Evolutionary conservation across 2,888 invertebrate genomes (phyloP).

Genomic region (Proisotoma minuta): DNA sequence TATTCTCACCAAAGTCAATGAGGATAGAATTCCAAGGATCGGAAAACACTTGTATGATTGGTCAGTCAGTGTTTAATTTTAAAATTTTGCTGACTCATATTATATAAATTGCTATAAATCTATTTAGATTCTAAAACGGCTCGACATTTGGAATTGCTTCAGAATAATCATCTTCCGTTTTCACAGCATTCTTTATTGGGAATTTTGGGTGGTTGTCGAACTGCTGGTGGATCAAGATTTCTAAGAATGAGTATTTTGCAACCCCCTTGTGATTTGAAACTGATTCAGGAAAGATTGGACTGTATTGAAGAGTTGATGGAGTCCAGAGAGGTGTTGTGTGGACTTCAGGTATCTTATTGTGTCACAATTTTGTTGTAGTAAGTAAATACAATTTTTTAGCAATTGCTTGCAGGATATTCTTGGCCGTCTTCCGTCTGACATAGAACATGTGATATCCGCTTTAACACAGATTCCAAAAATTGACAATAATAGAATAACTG

Average conservation of each 20-base stretch:
- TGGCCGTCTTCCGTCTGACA: constrained; percentile 62
- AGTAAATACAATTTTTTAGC: background rate
- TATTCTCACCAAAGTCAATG: constrained; percentile 70
- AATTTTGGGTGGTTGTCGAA: constrained; percentile 65
- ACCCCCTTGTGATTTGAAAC: constrained; percentile 65
- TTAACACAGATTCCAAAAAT: constrained; percentile 56
- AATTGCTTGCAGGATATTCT: constrained; percentile 57
- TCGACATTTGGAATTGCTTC: constrained; percentile 63
- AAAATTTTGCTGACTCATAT: background rate
- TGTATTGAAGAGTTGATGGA: constrained; percentile 71
- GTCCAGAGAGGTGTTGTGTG: constrained; percentile 61
- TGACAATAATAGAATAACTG: constrained; percentile 58
- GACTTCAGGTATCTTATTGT: constrained; percentile 57
- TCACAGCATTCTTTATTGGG: constrained; percentile 59
- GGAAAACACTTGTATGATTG: constrained; percentile 75
- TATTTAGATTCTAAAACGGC: constrained; percentile 73
- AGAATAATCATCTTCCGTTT: constrained; percentile 48
- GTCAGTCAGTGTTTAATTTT: constrained; percentile 54
- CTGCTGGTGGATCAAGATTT: constrained; percentile 68
- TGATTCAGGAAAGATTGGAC: constrained; percentile 66
- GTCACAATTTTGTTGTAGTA: background rate
- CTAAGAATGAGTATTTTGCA: constrained; percentile 75
- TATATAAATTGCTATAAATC: background rate
- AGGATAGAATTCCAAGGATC: constrained; percentile 76
- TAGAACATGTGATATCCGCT: constrained; percentile 70